Evolutionary conservation across 2,113 vertebrate genomes (phyloP).

Genomic region (Osmerus mordax): DNA sequence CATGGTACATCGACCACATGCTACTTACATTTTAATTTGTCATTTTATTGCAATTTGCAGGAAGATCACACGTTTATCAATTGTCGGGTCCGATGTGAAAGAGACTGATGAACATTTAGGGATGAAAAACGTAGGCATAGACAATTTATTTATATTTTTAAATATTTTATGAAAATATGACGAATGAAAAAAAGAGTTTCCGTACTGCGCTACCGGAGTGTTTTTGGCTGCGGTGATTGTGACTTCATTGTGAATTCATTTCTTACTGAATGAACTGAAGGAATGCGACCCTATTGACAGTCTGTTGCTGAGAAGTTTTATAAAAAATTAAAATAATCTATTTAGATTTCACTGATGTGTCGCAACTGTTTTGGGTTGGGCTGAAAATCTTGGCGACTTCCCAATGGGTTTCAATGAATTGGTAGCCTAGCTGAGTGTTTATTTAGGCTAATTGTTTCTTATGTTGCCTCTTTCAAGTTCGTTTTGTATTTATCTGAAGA

Average conservation of each 20-base stretch:
- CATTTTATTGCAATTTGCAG: conserved; percentile 55
- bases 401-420: conserved; percentile 66
- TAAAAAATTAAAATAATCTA: conserved; percentile 45
- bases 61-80: conserved; percentile 63
- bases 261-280: conserved; percentile 76
- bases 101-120: conserved; percentile 58
- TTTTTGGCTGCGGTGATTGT: conserved; percentile 74
- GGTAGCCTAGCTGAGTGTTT: conserved; percentile 36
- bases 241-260: conserved; percentile 79
- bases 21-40: conserved; percentile 55
- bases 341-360: conserved; percentile 57
- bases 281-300: conserved; percentile 74
- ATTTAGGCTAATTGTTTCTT: conserved; percentile 42
- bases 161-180: conserved; percentile 98
- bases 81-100: conserved; percentile 82
- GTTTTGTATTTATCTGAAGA: conserved; percentile 11
- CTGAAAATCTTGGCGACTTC: conserved; percentile 59
- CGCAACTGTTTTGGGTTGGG: conserved; percentile 57
- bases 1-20: conserved; percentile 44
- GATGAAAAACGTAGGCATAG: conserved; percentile 49
- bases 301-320: conserved; percentile 49
- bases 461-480: conserved; percentile 44
- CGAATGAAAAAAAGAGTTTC: conserved; percentile 82
- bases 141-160: conserved; percentile 86
- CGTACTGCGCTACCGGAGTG: conserved; percentile 68